Conservation (phyloP, 2,797 vertebrate species). For the Oryzias sinensis region DNA sequence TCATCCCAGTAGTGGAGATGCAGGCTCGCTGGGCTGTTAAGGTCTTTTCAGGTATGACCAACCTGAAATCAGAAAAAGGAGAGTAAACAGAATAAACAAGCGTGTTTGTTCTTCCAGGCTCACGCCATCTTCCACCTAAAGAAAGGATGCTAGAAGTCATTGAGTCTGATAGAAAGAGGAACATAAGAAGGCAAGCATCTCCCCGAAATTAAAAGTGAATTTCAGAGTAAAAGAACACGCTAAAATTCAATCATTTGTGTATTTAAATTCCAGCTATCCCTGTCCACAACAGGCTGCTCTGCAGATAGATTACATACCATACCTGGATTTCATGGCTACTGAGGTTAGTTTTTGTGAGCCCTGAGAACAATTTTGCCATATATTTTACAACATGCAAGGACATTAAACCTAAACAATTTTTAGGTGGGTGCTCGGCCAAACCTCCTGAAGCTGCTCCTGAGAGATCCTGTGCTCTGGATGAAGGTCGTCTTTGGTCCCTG, state of each 20-base stretch:
- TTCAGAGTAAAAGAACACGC: not conserved
- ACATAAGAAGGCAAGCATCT: conserved; percentile 54
- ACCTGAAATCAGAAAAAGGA: not conserved
- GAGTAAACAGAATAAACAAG: not conserved
- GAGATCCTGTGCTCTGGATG: conserved; percentile 78
- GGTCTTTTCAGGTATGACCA: conserved; percentile 74
- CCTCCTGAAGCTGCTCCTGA: conserved; percentile 71
- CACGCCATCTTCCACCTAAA: conserved; percentile 58
- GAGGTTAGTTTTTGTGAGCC: conserved; percentile 62
- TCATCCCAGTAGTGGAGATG: conserved; percentile 76
- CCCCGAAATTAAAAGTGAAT: not conserved
- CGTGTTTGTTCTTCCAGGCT: conserved; percentile 51
- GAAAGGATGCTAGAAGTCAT: conserved; percentile 61
- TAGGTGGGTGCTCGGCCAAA: conserved; percentile 78
- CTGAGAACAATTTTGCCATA: not conserved
- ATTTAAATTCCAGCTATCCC: conserved; percentile 58
- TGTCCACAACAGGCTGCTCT: conserved; percentile 61
- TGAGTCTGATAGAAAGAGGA: conserved; percentile 49
- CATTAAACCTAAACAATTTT: not conserved
- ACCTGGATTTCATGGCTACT: conserved; percentile 78
- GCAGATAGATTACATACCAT: conserved; percentile 73
- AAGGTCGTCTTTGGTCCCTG: conserved; percentile 83
- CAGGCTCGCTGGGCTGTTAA: conserved; percentile 78
- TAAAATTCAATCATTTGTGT: not conserved
- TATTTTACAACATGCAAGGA: not conserved